phyloP scores from a whole-genome alignment of 2,113 vertebrate genomes.

The Campylomormyrus tamandua region DNA sequence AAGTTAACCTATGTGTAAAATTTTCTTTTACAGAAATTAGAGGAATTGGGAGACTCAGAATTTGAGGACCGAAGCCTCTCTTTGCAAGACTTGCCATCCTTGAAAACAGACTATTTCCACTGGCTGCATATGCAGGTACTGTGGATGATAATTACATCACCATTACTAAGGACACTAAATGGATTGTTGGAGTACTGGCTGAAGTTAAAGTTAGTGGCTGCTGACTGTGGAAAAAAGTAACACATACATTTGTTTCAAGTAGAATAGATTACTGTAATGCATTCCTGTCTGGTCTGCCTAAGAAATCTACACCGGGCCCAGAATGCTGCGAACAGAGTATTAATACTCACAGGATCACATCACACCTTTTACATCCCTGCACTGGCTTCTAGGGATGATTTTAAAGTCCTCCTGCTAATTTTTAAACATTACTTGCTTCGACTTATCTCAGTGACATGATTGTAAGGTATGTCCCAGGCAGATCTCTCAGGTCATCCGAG shows the following conservation, averaged over 20 bases:
- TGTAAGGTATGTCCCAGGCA: no score
- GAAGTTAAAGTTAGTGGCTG: background rate
- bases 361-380: no score
- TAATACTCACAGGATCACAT: no score
- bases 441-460: background rate
- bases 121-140: constrained; percentile 25
- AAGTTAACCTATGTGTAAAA: background rate
- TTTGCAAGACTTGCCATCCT: background rate
- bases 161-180: background rate
- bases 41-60: background rate
- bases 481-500: background rate
- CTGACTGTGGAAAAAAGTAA: background rate
- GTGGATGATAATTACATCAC: background rate
- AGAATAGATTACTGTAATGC: background rate
- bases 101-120: background rate
- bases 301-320: no score
- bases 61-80: constrained; percentile 16
- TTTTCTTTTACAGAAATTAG: constrained; percentile 8
- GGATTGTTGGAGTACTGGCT: background rate
- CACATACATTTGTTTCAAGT: background rate
- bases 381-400: background rate
- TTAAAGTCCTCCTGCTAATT: background rate
- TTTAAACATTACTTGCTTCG: no score
- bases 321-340: no score
- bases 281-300: background rate